These are phyloP conservation scores for Porites australiensis DNA, from an alignment of 64 coral and sea anemone genomes.

Conservation along the genomic window DNA sequence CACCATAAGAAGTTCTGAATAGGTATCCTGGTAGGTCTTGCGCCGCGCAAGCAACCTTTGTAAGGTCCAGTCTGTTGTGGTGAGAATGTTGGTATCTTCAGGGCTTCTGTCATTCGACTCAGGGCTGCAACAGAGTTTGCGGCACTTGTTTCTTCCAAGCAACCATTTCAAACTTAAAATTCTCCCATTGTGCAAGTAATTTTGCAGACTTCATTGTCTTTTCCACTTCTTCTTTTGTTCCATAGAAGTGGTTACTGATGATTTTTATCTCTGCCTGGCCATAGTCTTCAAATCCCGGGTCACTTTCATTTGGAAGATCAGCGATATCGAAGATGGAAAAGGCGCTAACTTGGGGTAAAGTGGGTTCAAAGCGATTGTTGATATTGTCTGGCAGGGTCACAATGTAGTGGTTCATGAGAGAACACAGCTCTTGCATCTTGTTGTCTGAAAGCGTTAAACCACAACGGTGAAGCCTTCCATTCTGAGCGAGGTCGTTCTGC, in stretches of 20 bases:
- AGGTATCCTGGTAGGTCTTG: constrained; percentile 47
- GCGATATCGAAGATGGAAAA: constrained; percentile 48
- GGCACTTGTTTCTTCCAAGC: constrained; percentile 57
- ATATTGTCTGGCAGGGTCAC: constrained; percentile 45
- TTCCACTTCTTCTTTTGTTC: constrained; percentile 44
- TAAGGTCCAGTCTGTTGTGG: constrained; percentile 40
- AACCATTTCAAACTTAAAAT: constrained; percentile 53
- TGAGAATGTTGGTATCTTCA: constrained; percentile 35
- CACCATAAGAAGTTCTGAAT: constrained; percentile 42
- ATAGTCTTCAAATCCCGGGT: constrained; percentile 49
- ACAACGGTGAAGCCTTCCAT: constrained; percentile 44
- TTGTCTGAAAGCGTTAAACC: constrained; percentile 49
- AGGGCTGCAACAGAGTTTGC: constrained; percentile 37
- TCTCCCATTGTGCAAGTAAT: constrained; percentile 53
- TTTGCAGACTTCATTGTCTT: constrained; percentile 46
- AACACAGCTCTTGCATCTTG: constrained; percentile 58
- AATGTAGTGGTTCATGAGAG: constrained; percentile 49
- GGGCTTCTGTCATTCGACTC: constrained; percentile 26
- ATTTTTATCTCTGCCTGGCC: constrained; percentile 42
- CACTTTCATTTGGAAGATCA: constrained; percentile 52
- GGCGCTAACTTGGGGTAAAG: constrained; percentile 47
- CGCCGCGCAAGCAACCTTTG: constrained; percentile 25
- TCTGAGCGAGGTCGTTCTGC: constrained; percentile 44
- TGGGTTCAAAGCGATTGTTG: constrained; percentile 54
- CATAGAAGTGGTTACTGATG: constrained; percentile 41